Percentiles rank a stretch among this genome's conserved stretches.
These are phyloP conservation scores for Platyrinchus mystaceus DNA, from an alignment of 2,797 vertebrate genomes.

Conservation along the genomic window DNA sequence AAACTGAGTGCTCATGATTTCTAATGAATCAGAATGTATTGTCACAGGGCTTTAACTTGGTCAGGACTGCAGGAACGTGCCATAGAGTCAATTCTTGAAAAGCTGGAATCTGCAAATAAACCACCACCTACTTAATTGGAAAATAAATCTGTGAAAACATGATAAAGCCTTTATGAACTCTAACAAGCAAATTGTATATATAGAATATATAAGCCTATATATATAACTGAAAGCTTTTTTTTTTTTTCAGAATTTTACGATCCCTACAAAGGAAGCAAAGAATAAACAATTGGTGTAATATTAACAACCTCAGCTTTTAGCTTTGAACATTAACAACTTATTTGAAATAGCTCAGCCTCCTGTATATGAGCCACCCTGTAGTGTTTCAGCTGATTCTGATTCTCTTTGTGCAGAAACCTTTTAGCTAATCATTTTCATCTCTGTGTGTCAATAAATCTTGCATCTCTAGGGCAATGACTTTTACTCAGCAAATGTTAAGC, in stretches of 20 bases:
- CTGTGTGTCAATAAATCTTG: slow-evolving; percentile 71
- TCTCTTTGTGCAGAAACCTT: slow-evolving; percentile 63
- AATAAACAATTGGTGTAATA: background rate
- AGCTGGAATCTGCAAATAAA: background rate
- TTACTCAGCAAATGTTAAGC: slow-evolving; percentile 76
- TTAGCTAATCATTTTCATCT: slow-evolving; percentile 70
- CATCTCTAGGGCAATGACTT: slow-evolving; percentile 76
- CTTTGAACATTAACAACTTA: slow-evolving; percentile 40
- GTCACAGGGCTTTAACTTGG: background rate
- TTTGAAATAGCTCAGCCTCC: slow-evolving; percentile 17
- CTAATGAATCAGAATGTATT: background rate
- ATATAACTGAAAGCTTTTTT: background rate
- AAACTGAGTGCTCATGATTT: background rate
- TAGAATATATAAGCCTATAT: background rate
- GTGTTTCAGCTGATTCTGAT: slow-evolving; percentile 58
- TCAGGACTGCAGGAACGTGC: background rate
- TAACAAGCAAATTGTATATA: background rate
- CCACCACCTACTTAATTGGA: background rate
- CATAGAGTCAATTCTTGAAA: background rate
- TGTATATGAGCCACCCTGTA: slow-evolving; percentile 3
- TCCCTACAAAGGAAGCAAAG: background rate
- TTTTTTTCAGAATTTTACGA: background rate
- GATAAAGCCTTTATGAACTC: background rate
- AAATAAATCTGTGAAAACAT: background rate
- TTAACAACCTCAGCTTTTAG: background rate